Conservation (phyloP, 2,888 invertebrate species). For the Trachelus iudaicus region DNA sequence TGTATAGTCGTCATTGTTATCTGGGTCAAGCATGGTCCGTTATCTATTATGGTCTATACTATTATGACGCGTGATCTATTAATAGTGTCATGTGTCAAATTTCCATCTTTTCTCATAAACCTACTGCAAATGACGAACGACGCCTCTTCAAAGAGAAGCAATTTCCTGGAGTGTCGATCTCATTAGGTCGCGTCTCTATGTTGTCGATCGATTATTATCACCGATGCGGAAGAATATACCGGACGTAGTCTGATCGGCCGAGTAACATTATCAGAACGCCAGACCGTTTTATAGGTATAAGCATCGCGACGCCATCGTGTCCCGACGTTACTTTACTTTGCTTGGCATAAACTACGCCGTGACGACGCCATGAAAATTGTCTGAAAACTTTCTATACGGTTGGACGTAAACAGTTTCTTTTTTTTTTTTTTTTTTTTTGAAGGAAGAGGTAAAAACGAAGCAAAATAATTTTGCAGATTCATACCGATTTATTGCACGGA, state of each 20-base stretch:
- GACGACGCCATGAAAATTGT: background rate
- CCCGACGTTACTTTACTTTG: background rate
- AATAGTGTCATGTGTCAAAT: background rate
- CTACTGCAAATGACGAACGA: slow-evolving; percentile 33
- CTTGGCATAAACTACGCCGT: background rate
- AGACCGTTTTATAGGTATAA: background rate
- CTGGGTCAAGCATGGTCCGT: no score
- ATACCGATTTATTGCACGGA: background rate
- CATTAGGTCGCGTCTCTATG: slow-evolving; percentile 37
- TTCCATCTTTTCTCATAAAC: background rate
- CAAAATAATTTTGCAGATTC: background rate
- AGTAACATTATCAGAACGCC: background rate
- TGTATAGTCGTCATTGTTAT: no score
- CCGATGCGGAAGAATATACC: background rate
- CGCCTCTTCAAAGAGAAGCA: slow-evolving; percentile 52
- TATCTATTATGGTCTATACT: background rate
- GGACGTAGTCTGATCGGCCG: background rate
- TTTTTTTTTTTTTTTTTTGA: background rate
- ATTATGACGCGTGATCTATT: background rate
- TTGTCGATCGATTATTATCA: background rate
- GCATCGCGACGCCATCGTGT: background rate
- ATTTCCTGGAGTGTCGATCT: slow-evolving; percentile 54
- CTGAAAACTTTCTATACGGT: background rate
- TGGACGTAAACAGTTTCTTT: background rate
- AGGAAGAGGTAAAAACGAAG: background rate